Conservation (phyloP, 1,140 invertebrate genomes). For the Solenopsis fugax region DNA sequence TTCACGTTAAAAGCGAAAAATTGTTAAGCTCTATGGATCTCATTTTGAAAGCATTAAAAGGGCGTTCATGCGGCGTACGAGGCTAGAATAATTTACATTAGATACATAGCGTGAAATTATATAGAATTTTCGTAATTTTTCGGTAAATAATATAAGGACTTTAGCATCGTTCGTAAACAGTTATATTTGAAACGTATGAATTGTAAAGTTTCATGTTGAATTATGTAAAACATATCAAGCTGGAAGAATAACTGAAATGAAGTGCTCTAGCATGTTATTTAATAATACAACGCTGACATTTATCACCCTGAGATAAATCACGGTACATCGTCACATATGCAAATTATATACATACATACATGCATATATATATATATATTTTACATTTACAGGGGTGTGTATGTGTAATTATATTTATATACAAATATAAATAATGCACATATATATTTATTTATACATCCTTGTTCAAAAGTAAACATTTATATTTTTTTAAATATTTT, state of each 20-base stretch:
- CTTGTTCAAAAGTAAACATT: too few relatives aligned
- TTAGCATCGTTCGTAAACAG: not conserved
- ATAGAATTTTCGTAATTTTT: constrained; percentile 10
- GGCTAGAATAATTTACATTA: constrained; percentile 45
- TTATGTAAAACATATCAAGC: not conserved
- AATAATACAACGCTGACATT: not conserved
- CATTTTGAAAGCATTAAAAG: constrained; percentile 19
- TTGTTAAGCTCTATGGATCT: not conserved
- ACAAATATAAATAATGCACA: too few relatives aligned
- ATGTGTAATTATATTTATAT: too few relatives aligned
- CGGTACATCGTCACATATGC: too few relatives aligned
- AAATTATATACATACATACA: not conserved
- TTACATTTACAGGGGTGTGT: too few relatives aligned
- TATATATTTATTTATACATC: too few relatives aligned
- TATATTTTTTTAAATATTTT: too few relatives aligned
- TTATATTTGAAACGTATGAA: not conserved
- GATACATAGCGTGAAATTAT: not conserved
- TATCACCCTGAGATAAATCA: not conserved
- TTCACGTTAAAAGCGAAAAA: constrained; percentile 33
- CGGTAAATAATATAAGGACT: constrained; percentile 1
- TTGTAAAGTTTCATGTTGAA: not conserved
- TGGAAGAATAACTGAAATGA: not conserved
- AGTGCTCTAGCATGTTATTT: not conserved
- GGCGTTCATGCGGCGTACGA: not conserved
- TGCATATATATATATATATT: not conserved